Base-by-base conservation (phyloP, 2,888 invertebrate species). In the Anorthoa munda region DNA sequence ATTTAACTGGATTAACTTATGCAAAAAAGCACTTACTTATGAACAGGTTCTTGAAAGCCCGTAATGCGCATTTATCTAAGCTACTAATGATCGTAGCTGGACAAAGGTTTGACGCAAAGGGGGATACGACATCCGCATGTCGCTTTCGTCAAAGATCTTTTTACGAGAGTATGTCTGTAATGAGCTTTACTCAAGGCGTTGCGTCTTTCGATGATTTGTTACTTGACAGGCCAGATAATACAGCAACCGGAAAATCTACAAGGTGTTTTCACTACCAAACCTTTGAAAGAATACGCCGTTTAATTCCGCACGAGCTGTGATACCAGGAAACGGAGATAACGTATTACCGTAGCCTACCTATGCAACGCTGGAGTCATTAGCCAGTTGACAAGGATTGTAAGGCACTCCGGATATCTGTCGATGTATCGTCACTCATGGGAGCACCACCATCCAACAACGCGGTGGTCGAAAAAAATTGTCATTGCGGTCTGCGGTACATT, bases 1-100 rank as follows among this genome's bases (percentile, higher is more conserved):
- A 39, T 60, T 48, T n/a, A 58, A 58, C 21, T 74, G 39, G 17
- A 21, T 50, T 59, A 58, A 13, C 18, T 75, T 39, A 7, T 26
- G 4, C 17, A 21, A 1, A 55, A 17, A 45, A 58, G 15, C 13
- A 59, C 13, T 48, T 58, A 46, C 67, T 21, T 56, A 31, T 50
- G 12, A 39, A 70, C 53, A 26, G 53, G 59, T 60, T 55, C 21
- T 48, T 53, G 15, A 59, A 53, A 48, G 53, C 58, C 31, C 18
- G 7, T 66, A 46, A 31, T 50, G 18, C 23, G 17, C 58, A 39
- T 51, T 56, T 65, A 45, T 26, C 31, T 46, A n/a, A 11, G n/a
- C 26, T 69, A 45, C 39, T 69, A 48, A 77, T 39, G 13, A 48
- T 46, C 23, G 15, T 51, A 4, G 2, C 51, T 45, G 67, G 9